These are phyloP conservation scores for Latheticus oryzae DNA, from an alignment of 2,888 invertebrate genomes.

Conservation along the genomic window DNA sequence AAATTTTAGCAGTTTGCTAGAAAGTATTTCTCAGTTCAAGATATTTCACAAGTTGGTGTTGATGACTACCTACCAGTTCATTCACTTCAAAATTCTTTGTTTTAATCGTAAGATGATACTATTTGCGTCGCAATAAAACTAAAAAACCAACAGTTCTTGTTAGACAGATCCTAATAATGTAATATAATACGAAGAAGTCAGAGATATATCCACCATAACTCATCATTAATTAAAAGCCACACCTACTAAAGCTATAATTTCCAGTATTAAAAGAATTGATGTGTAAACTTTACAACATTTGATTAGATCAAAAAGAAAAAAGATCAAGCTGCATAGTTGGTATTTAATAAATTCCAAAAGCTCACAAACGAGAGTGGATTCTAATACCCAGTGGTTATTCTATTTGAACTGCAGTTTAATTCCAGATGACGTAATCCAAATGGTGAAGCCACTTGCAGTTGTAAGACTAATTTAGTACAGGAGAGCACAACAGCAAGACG, in stretches of 20 bases:
- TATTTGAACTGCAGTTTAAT: conserved; percentile 23
- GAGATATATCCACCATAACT: conserved; percentile 7
- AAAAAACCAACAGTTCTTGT: conserved; percentile 4
- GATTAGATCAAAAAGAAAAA: conserved; percentile 11
- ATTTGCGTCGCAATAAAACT: too few relatives aligned
- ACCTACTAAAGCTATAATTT: conserved; percentile 10
- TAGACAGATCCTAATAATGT: conserved; percentile 9
- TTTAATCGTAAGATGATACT: too few relatives aligned
- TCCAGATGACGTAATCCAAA: conserved; percentile 32
- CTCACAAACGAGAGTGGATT: conserved; percentile 17
- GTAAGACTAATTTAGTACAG: conserved; percentile 43
- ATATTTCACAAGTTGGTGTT: too few relatives aligned
- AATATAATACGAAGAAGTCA: conserved; percentile 5
- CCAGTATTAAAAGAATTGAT: conserved; percentile 2
- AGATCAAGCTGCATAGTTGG: conserved; percentile 4
- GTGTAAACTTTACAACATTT: conserved; percentile 3
- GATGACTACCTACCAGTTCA: conserved; percentile 2
- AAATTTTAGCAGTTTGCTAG: too few relatives aligned
- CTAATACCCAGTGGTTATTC: conserved; percentile 6
- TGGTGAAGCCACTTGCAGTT: conserved; percentile 38
- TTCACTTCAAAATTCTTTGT: too few relatives aligned
- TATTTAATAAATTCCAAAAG: conserved; percentile 30
- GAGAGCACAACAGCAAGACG: conserved; percentile 31
- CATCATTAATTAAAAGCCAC: conserved; percentile 16
- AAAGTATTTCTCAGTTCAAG: too few relatives aligned